A percentile compares a stretch with the other conserved stretches of the same genome.
phyloP scores from a whole-genome alignment of 2,797 vertebrate species.

The Crax fasciolata region DNA sequence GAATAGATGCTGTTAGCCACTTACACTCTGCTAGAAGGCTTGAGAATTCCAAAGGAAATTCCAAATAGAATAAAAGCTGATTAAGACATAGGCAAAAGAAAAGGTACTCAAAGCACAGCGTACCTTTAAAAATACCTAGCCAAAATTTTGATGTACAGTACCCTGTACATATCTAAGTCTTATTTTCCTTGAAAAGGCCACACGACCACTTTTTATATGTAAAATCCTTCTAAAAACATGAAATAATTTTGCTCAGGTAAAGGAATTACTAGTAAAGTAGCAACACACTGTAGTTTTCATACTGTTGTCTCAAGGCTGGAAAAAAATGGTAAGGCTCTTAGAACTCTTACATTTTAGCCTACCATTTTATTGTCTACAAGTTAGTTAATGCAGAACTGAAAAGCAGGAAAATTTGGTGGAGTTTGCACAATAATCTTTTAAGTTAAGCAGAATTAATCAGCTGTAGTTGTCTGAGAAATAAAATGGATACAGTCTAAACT shows the following conservation, averaged over 20 bases:
- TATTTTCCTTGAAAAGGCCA: background rate
- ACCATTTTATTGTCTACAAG: background rate
- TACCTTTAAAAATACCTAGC: background rate
- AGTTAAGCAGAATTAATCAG: background rate
- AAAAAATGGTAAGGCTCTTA: background rate
- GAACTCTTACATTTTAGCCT: background rate
- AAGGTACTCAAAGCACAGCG: background rate
- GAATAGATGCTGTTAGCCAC: background rate
- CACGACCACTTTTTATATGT: background rate
- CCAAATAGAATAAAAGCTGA: background rate
- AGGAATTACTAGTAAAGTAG: background rate
- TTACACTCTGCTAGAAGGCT: background rate
- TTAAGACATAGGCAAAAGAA: background rate
- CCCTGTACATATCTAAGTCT: background rate
- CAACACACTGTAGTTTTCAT: background rate
- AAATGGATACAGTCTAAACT: background rate
- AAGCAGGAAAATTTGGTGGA: background rate
- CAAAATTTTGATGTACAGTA: background rate
- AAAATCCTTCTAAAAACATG: background rate
- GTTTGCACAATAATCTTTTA: background rate
- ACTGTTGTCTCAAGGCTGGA: background rate
- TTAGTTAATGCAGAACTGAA: background rate
- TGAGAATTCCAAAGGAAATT: background rate
- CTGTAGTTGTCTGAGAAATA: background rate
- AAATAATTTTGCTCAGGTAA: background rate